Conservation (phyloP, 2,888 invertebrate genomes). For the Thereva unica region DNA sequence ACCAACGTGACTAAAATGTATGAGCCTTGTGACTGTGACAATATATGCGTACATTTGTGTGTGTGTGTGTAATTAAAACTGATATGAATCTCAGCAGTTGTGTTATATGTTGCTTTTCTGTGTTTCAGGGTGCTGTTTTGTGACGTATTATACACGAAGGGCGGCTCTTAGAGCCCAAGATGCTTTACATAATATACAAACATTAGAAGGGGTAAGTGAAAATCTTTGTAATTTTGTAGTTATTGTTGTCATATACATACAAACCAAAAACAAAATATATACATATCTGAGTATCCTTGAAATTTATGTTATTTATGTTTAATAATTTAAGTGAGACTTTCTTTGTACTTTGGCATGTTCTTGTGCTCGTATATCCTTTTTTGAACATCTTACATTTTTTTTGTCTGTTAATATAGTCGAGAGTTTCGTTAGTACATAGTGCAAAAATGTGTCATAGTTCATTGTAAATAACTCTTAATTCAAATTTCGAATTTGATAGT, state of each 20-base stretch:
- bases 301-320: too few species aligned
- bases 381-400: slow-evolving; percentile 1
- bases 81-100: slow-evolving; percentile 30
- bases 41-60: neutral
- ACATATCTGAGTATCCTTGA: too few species aligned
- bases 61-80: slow-evolving; percentile 17
- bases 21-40: neutral
- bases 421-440: too few species aligned
- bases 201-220: slow-evolving; percentile 91
- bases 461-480: too few species aligned
- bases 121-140: slow-evolving; percentile 99
- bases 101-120: slow-evolving; percentile 59
- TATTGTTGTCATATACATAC: too few species aligned
- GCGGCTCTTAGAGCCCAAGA: slow-evolving; percentile 98
- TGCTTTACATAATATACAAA: slow-evolving; percentile 98
- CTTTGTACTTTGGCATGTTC: neutral
- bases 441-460: too few species aligned
- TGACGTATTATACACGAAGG: slow-evolving; percentile 98
- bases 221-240: slow-evolving; percentile 10
- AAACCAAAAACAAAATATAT: too few species aligned
- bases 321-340: too few species aligned
- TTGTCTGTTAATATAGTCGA: neutral
- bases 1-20: too few species aligned
- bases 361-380: slow-evolving; percentile 40
- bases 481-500: too few species aligned